These are phyloP conservation scores for Lepidurus packardi DNA, from an alignment of 1,140 invertebrate genomes.

Conservation along the genomic window DNA sequence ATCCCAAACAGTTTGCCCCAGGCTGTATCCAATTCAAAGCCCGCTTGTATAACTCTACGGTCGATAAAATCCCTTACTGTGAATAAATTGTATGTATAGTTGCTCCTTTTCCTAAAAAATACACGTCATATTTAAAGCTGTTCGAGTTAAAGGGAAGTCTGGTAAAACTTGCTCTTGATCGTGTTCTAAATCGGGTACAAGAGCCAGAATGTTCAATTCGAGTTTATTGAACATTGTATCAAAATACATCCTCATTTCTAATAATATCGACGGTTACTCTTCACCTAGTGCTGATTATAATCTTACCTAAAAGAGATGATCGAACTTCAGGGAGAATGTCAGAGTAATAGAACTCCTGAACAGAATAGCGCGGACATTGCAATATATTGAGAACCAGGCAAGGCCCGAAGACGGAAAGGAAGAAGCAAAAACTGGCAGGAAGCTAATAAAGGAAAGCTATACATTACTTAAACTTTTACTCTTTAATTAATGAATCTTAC, in stretches of 20 bases:
- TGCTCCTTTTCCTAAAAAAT: not conserved
- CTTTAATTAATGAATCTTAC: not conserved
- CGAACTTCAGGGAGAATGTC: not conserved
- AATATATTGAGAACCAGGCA: not conserved
- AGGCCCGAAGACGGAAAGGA: not conserved
- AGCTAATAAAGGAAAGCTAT: not conserved
- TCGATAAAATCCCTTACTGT: not conserved
- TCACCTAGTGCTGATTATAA: not conserved
- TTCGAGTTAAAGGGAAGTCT: not conserved
- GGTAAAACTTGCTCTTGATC: not conserved
- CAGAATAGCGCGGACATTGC: not conserved
- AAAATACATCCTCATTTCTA: conserved; percentile 7
- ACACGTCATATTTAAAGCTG: no score
- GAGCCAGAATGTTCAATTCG: not conserved
- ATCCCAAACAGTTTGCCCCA: conserved; percentile 2
- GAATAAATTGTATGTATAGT: not conserved
- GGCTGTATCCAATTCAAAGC: not conserved
- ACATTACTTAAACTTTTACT: not conserved
- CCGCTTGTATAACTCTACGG: not conserved
- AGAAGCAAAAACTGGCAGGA: not conserved
- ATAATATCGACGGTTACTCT: no score
- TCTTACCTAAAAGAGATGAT: not conserved
- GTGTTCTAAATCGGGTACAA: not conserved
- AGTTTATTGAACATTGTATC: not conserved
- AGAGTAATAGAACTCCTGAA: not conserved